Conservation (phyloP, 2,888 invertebrate species). For the Agelastica alni region DNA sequence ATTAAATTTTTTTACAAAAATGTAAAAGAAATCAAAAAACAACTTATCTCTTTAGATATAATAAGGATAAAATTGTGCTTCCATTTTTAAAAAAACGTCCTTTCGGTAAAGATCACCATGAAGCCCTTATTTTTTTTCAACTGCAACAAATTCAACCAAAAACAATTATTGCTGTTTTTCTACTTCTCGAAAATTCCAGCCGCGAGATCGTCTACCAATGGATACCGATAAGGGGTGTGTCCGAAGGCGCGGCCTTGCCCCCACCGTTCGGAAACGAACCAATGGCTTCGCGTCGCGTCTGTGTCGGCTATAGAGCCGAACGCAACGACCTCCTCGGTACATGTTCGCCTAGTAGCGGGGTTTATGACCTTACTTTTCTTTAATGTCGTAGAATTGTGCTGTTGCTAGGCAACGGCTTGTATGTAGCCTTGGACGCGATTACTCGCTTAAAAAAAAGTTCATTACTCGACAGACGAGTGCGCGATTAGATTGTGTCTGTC, state of each 20-base stretch:
- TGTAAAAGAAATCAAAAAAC: no score
- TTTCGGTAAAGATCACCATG: no score
- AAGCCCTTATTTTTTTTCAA: no score
- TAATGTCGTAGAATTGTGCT: conserved; percentile 27
- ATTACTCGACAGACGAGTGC: conserved; percentile 18
- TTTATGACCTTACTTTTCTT: conserved; percentile 33
- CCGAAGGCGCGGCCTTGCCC: conserved; percentile 1
- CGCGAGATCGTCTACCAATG: conserved; percentile 25
- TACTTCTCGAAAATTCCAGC: no score
- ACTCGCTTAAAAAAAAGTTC: conserved; percentile 19
- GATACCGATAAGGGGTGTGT: conserved; percentile 11
- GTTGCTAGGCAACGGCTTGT: conserved; percentile 33
- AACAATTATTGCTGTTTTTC: no score
- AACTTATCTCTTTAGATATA: no score
- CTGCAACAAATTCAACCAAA: no score
- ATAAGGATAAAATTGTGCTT: no score
- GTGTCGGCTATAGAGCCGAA: conserved; percentile 1
- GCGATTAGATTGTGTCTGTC: conserved; percentile 17
- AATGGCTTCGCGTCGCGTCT: conserved; percentile 12
- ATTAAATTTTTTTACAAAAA: no score
- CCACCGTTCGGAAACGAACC: conserved; percentile 5
- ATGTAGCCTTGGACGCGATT: conserved; percentile 31
- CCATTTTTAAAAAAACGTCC: no score
- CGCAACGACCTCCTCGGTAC: conserved; percentile 21
- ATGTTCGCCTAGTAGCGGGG: conserved; percentile 29